Evolutionary conservation across 2,113 vertebrate genomes (phyloP).

Genomic region (Chinchilla lanigera): DNA sequence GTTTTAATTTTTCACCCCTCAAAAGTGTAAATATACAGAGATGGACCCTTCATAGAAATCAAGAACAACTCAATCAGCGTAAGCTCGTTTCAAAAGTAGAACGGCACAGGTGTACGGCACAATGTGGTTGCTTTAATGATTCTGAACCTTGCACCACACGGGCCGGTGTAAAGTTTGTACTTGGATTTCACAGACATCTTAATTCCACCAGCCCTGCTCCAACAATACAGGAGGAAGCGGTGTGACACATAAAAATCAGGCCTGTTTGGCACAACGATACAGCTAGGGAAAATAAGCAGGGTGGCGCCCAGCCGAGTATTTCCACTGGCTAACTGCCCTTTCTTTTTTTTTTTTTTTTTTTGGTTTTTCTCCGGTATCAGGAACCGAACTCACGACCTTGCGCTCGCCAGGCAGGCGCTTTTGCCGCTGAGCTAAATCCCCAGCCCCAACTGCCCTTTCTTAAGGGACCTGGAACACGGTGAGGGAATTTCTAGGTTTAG

Average conservation of each 20-base stretch:
- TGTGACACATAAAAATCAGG: slow-evolving; percentile 62
- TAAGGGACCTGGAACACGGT: slow-evolving; percentile 12
- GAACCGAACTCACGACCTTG: no score
- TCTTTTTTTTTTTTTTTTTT: no score
- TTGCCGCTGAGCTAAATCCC: no score
- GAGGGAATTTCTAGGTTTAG: slow-evolving; percentile 63
- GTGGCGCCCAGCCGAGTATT: slow-evolving; percentile 11
- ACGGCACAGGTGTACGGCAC: slow-evolving; percentile 84
- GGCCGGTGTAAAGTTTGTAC: neutral
- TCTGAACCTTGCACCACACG: slow-evolving; percentile 56
- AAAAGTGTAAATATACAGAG: slow-evolving; percentile 16
- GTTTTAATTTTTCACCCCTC: neutral
- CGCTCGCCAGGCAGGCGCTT: no score
- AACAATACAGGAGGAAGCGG: slow-evolving; percentile 6
- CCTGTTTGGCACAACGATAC: slow-evolving; percentile 88
- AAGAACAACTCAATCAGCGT: neutral
- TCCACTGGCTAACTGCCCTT: neutral
- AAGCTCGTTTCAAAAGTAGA: slow-evolving; percentile 54
- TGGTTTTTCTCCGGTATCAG: no score
- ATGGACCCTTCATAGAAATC: slow-evolving; percentile 60
- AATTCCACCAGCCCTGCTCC: slow-evolving; percentile 46
- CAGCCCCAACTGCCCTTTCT: slow-evolving; percentile 13
- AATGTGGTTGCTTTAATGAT: slow-evolving; percentile 65
- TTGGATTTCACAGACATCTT: neutral
- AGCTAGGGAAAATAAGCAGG: slow-evolving; percentile 66